Base-by-base conservation (phyloP, 2,888 invertebrate species). In the Willowsia nigromaculata region DNA sequence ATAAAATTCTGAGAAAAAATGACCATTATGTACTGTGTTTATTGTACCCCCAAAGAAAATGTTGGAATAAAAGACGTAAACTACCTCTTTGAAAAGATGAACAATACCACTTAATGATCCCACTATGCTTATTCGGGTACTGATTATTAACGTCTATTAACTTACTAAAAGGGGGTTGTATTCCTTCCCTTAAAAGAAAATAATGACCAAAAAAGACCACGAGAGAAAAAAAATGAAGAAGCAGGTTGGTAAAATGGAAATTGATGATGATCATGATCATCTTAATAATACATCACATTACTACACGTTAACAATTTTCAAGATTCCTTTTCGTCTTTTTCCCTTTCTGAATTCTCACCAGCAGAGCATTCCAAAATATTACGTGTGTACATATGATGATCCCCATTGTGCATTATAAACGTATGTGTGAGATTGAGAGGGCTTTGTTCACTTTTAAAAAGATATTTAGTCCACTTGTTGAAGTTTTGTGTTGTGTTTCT, bases 391-490 rank as follows among this genome's bases (percentile, higher is more conserved):
- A 37, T 33, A 65, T 65, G 71, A 71, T 71, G 71, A 71, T 68
- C 9, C 71, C 84, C 71, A 85, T 74, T 59, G 85, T 74, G 15
- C 22, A 3, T 56, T 15, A 33, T 13, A 13, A 33, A 30, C 18
- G 56, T 56, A 59, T 59, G 59, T 59, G 59, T 65, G 47, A 50
- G 33, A 68, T 43, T n/a, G 50, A 33, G 86, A 22, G 43, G 37
- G n/a, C 37, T 76, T 76, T 76, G 33, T 53, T 53, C 76, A 50
- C 13, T 74, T 76, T 76, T 76, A 76, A 50, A 76, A 76, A 76
- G 76, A 76, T 76, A 76, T 76, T 76, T 76, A 76, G 76, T 81
- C 81, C 83, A 88, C 88, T 88, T 84, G 83, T 88, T 88, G 88
- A 76, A 76, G 76, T 53, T 76, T 47, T 76, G 50, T 76, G 76